These are phyloP conservation scores for Nothocercus nigrocapillus DNA, from an alignment of 2,113 vertebrate species.

Conservation along the genomic window DNA sequence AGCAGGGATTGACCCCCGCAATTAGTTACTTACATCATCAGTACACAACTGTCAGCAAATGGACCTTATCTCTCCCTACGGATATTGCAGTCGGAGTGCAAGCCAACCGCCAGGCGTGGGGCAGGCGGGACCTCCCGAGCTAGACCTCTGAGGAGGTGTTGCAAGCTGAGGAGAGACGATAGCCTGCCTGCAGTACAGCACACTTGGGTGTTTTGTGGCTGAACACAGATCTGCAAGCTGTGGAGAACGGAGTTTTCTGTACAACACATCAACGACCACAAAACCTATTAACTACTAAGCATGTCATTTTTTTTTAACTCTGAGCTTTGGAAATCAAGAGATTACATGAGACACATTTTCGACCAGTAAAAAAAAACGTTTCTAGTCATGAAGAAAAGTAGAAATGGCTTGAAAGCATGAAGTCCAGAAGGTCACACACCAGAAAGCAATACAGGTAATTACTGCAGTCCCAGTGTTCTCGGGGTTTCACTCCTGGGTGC, in stretches of 20 bases:
- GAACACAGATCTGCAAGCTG: background rate
- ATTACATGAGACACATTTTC: background rate
- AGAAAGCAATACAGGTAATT: background rate
- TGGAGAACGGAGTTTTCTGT: background rate
- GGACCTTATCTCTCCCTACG: fast-evolving
- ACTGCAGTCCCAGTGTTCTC: background rate
- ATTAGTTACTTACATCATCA: background rate
- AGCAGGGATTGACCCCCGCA: background rate
- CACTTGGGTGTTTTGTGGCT: fast-evolving
- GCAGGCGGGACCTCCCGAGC: background rate
- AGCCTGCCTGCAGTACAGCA: background rate
- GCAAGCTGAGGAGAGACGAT: background rate
- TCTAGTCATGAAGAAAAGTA: background rate
- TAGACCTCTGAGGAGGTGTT: background rate
- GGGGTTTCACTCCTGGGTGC: background rate
- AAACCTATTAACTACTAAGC: background rate
- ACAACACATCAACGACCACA: background rate
- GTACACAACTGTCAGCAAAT: background rate
- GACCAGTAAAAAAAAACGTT: background rate
- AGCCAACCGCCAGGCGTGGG: background rate
- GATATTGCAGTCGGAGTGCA: fast-evolving
- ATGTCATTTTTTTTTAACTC: background rate
- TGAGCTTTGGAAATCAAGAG: fast-evolving
- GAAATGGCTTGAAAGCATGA: background rate
- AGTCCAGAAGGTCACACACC: background rate